Base-by-base conservation (phyloP, 2,888 invertebrate genomes). In the Ametastegia equiseti region DNA sequence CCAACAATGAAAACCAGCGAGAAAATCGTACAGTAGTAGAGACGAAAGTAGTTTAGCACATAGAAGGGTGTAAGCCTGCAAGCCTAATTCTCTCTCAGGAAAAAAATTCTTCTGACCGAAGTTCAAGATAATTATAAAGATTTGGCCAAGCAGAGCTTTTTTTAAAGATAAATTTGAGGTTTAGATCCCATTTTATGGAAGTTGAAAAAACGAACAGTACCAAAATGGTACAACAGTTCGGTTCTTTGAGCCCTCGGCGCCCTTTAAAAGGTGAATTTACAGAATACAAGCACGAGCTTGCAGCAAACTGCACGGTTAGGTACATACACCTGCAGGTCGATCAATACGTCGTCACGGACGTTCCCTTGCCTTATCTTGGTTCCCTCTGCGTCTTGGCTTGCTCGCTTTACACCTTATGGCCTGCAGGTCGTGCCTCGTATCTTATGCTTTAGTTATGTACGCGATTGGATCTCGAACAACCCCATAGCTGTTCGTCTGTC, bases 301-400 rank as follows among this genome's bases (percentile, higher is more conserved):
- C 47, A 71, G 47, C 30, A 71, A 47, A 71, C 71, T 71, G 42
- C 71, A 71, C 27, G 42, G 15, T 47, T 15, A 47, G 71, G 47
- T 45, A 30, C 47, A 15, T 71, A 47, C 71, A 71, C 71, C 71
- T 71, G 50, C 50, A 54, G 54, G 54, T 75, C 75, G 75, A 75
- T 75, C 75, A 75, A 75, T 75, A 75, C 75, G 75, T 75, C 75
- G 75, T 75, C 75, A 75, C 75, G 45, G 75, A 54, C 75, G 54
- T 75, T 75, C 54, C 75, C 50, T 54, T 30, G 75, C 54, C 75
- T 75, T 75, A 75, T 75, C 75, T 75, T 45, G 23, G 2, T 54
- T 75, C 50, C 36, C 19, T n/a, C n/a, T 75, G 45, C 71, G 47
- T 71, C 45, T 47, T 71, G n/a, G n/a, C 71, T 30, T 19, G 45